A percentile compares a stretch with the other conserved stretches of the same genome.
These are phyloP conservation scores for Cladopsammia gracilis DNA, from an alignment of 64 coral and sea anemone genomes.

Conservation along the genomic window DNA sequence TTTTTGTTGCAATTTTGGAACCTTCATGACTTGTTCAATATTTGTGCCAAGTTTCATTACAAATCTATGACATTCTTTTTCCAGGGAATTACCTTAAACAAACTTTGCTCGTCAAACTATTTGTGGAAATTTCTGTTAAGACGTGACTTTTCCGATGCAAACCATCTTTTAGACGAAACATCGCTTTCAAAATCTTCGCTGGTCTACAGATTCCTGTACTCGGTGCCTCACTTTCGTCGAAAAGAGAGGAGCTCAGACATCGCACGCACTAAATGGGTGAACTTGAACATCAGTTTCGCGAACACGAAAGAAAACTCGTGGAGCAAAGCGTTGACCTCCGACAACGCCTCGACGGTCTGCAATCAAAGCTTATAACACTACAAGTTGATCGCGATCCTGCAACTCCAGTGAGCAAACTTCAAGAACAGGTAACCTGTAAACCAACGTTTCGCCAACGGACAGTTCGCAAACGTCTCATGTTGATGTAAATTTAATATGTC, in stretches of 20 bases:
- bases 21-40: too few relatives aligned
- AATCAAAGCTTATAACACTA: slow-evolving; percentile 6
- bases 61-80: too few relatives aligned
- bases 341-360: slow-evolving; percentile 7
- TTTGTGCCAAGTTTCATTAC: too few relatives aligned
- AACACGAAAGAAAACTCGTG: too few relatives aligned
- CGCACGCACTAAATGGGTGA: neutral
- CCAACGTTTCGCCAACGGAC: too few relatives aligned
- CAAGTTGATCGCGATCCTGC: neutral
- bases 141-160: neutral
- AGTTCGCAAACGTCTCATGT: too few relatives aligned
- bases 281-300: slow-evolving; percentile 5
- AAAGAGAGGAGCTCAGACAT: too few relatives aligned
- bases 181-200: neutral
- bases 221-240: neutral
- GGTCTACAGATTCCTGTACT: neutral
- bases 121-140: slow-evolving; percentile 1
- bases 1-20: too few relatives aligned
- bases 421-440: too few relatives aligned
- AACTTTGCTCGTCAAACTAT: too few relatives aligned
- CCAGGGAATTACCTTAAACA: too few relatives aligned
- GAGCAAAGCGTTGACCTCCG: neutral
- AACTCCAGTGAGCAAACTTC: slow-evolving; percentile 26
- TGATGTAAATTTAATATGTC: too few relatives aligned
- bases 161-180: slow-evolving; percentile 1